Evolutionary conservation across 2,888 invertebrate species (phyloP), one percentile per base, ranked within the genome.

Genomic region (Caenorhabditis virilis): DNA sequence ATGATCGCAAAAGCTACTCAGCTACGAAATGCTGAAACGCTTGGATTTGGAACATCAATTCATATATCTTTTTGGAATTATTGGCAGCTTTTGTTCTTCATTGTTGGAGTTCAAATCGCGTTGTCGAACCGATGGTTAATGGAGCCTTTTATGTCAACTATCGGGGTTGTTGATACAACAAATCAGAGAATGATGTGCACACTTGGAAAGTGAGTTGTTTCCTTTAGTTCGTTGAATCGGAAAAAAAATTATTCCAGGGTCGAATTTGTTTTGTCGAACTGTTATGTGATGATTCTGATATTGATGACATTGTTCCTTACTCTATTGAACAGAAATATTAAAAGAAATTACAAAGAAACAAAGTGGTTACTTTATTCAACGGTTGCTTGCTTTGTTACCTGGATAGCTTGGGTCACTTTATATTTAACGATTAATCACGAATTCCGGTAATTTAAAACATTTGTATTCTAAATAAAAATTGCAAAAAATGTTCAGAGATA

Each of bases 341-440:
- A 80, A 57, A 71, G 82, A 27, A 82, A 82, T 60, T 82, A 82
- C 64, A 81, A 83, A 72, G 82, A 82, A 62, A 78, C 82, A 33
- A 80, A 80, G 45, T 80, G 80, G 80, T 60, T 82, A 26, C 73
- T 81, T 61, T 70, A 76, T 39, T 74, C 81, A 9, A 73, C 78
- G 7, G 61, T 78, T 16, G 57, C 68, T 16, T 78, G 78, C 39
- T 60, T 73, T 20, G 58, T 76, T 15, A 66, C 77, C 18, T 78
- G 79, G 76, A 48, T 70, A 9, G 60, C 64, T 18, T 80, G 81
- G 80, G 59, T 74, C 27, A 64, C 67, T 7, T 59, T 66, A n/a
- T 78, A 76, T 45, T 50, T 74, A 20, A 42, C 65, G n/a, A 56
- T 76, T 23, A 65, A 67, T 9, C 50, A 57, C 45, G 63, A 68